These are phyloP conservation scores for Dermolepida albohirtum DNA, from an alignment of 2,888 invertebrate genomes.

Conservation along the genomic window DNA sequence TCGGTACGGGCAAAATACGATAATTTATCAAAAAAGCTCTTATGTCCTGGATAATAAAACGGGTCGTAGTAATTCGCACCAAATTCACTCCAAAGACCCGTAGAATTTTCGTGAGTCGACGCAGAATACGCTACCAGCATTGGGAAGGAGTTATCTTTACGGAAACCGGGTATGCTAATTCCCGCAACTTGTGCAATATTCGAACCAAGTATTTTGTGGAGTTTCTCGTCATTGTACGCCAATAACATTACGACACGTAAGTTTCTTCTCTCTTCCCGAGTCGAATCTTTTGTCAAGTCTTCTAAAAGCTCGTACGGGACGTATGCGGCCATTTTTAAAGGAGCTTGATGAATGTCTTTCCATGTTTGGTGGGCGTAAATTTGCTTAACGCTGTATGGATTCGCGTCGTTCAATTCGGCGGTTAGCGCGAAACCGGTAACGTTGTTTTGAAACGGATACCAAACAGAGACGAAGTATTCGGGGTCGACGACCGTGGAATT, in stretches of 20 bases:
- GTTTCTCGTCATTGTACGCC: slow-evolving; percentile 3
- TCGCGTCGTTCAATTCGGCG: not conserved
- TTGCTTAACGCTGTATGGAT: not conserved
- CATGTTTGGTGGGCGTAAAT: slow-evolving; percentile 19
- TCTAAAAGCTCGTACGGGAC: slow-evolving; percentile 12
- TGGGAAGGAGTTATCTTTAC: not conserved
- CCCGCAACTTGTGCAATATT: not conserved
- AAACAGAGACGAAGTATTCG: not conserved
- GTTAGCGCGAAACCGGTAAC: slow-evolving; percentile 2
- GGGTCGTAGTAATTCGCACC: slow-evolving; percentile 15
- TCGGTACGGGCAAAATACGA: not conserved
- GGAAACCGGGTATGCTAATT: slow-evolving; percentile 4
- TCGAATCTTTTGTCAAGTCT: not conserved
- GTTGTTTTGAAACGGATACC: slow-evolving; percentile 6
- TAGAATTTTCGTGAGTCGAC: not conserved
- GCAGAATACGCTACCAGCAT: slow-evolving; percentile 1
- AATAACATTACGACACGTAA: not conserved
- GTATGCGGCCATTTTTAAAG: slow-evolving; percentile 14
- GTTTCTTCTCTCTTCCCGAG: not conserved
- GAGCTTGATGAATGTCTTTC: not conserved
- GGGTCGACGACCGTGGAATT: too few species aligned
- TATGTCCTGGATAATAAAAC: slow-evolving; percentile 3
- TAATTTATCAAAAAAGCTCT: not conserved
- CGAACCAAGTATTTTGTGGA: not conserved
- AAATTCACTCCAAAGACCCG: slow-evolving; percentile 6